Evolutionary conservation across 2,797 vertebrate species (phyloP).

Genomic region (Varecia variegata): DNA sequence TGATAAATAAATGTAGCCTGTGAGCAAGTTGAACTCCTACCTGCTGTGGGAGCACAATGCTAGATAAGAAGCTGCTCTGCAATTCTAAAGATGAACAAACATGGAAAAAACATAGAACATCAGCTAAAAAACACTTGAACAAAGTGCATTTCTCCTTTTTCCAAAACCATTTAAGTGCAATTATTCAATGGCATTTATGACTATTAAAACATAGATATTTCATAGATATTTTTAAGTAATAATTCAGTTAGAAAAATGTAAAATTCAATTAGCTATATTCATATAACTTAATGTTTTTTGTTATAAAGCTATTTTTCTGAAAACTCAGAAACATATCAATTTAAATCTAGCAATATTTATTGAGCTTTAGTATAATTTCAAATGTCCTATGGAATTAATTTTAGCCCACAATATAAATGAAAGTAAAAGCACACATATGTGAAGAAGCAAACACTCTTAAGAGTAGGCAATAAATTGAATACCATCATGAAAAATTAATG

Average conservation of each 20-base stretch:
- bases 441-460: not conserved
- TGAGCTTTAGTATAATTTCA: conserved; percentile 35
- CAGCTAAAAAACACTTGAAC: conserved; percentile 17
- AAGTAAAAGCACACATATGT: not conserved
- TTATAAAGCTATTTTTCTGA: not conserved
- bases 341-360: conserved; percentile 12
- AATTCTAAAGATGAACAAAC: conserved; percentile 51
- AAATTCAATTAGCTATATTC: not conserved
- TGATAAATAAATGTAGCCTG: conserved; percentile 54
- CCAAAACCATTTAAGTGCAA: not conserved
- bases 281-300: not conserved
- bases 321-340: not conserved
- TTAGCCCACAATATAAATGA: not conserved
- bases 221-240: not conserved
- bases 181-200: not conserved
- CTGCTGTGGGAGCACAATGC: conserved; percentile 61
- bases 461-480: not conserved
- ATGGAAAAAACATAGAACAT: conserved; percentile 35
- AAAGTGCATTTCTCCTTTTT: not conserved
- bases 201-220: conserved; percentile 1
- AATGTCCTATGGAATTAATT: not conserved
- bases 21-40: conserved; percentile 45
- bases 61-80: not conserved
- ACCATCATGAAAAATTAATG: not conserved
- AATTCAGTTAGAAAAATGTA: not conserved